phyloP scores from a whole-genome alignment of 2,888 invertebrate species.

The Platycheirus rosarum region DNA sequence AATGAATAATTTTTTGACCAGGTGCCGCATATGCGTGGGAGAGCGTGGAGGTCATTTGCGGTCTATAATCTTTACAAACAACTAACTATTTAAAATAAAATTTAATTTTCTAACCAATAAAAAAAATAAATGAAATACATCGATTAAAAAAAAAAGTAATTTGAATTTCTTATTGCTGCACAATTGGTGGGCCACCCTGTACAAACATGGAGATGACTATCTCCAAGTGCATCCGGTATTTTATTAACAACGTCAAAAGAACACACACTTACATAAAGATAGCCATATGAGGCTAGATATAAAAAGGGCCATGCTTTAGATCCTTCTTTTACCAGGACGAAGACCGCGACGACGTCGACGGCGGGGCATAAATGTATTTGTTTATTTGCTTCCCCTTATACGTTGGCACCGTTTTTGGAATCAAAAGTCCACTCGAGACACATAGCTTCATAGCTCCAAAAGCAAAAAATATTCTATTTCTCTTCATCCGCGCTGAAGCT shows the following conservation, averaged over 20 bases:
- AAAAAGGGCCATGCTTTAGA: constrained; percentile 29
- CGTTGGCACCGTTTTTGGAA: constrained; percentile 34
- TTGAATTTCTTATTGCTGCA: no score
- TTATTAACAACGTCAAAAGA: constrained; percentile 16
- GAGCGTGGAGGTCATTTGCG: no score
- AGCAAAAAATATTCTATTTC: constrained; percentile 32
- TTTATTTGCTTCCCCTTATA: constrained; percentile 27
- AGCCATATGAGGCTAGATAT: neutral
- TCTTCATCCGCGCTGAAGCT: constrained; percentile 6
- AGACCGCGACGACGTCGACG: neutral
- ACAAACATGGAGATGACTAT: constrained; percentile 16
- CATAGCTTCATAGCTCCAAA: constrained; percentile 8
- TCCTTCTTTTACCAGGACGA: constrained; percentile 16
- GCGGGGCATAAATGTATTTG: constrained; percentile 27
- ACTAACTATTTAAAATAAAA: no score
- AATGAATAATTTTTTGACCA: no score
- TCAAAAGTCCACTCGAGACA: constrained; percentile 36
- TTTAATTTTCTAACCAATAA: no score
- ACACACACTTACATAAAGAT: constrained; percentile 6
- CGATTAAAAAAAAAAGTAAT: no score
- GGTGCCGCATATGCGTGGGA: no score
- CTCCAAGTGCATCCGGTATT: constrained; percentile 23
- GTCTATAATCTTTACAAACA: no score
- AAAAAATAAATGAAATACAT: no score
- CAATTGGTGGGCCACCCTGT: no score